Conservation (phyloP, 2,797 vertebrate species). For the Channallabes apus region DNA sequence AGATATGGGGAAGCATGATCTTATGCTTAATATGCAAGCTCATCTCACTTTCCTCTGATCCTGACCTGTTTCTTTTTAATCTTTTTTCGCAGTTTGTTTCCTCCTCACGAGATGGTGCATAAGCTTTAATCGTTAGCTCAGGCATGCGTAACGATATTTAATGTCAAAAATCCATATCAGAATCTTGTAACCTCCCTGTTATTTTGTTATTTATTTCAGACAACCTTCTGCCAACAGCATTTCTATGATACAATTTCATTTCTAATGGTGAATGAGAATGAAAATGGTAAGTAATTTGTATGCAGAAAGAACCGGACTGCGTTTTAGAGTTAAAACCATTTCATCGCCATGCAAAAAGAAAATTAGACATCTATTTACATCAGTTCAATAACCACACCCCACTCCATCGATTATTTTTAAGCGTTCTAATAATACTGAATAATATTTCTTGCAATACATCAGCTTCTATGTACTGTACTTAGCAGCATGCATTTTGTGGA, state of each 20-base stretch:
- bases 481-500: slow-evolving; percentile 98
- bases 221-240: slow-evolving; percentile 58
- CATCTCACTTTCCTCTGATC: slow-evolving; percentile 61
- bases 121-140: slow-evolving; percentile 79
- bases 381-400: slow-evolving; percentile 71
- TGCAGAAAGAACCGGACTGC: slow-evolving; percentile 70
- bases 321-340: neutral
- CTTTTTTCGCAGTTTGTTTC: slow-evolving; percentile 54
- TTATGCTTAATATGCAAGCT: slow-evolving; percentile 78
- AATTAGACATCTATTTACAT: slow-evolving; percentile 62
- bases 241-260: slow-evolving; percentile 60
- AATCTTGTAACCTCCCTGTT: slow-evolving; percentile 61
- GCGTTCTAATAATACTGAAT: slow-evolving; percentile 67
- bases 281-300: slow-evolving; percentile 69
- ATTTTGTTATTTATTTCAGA: slow-evolving; percentile 51
- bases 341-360: neutral
- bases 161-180: slow-evolving; percentile 70
- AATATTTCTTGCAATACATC: slow-evolving; percentile 89
- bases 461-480: slow-evolving; percentile 96
- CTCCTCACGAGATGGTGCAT: slow-evolving; percentile 69
- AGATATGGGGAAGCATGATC: slow-evolving; percentile 70
- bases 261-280: slow-evolving; percentile 61
- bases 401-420: slow-evolving; percentile 66
- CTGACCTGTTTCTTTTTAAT: slow-evolving; percentile 61
- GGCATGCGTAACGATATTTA: slow-evolving; percentile 80